Evolutionary conservation across 2,113 vertebrate species (phyloP).

Genomic region (Takifugu flavidus): DNA sequence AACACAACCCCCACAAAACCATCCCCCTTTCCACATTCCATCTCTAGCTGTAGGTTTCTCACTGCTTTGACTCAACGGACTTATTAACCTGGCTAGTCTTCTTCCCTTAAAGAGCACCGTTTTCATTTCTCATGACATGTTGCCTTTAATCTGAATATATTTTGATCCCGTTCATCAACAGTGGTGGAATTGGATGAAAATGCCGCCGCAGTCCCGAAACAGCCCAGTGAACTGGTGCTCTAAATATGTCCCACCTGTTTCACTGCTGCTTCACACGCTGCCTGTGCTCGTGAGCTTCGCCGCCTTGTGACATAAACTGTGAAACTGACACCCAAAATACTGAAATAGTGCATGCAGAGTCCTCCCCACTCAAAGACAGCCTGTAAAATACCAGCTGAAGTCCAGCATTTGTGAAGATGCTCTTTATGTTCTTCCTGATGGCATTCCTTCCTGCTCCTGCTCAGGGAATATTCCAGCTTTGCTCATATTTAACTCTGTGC

Average conservation of each 20-base stretch:
- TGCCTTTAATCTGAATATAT: too few species aligned
- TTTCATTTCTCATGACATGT: too few species aligned
- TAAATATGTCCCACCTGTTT: conserved; percentile 16
- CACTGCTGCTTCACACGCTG: conserved; percentile 24
- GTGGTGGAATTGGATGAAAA: neutral
- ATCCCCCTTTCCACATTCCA: neutral
- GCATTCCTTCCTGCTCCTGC: neutral
- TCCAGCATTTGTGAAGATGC: too few species aligned
- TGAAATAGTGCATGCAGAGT: neutral
- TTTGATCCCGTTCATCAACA: too few species aligned
- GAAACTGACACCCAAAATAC: neutral
- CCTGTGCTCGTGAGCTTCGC: conserved; percentile 47
- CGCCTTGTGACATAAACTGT: conserved; percentile 5
- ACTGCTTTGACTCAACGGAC: neutral
- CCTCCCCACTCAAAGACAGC: neutral
- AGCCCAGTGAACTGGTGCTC: conserved; percentile 33
- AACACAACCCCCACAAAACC: conserved; percentile 6
- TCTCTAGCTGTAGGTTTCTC: conserved; percentile 8
- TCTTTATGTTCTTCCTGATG: too few species aligned
- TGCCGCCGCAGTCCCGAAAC: neutral
- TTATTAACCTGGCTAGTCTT: too few species aligned
- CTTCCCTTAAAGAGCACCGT: too few species aligned
- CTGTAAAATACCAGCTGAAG: too few species aligned
- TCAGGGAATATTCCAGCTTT: conserved; percentile 6
- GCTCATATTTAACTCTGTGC: conserved; percentile 4